Percentiles rank a stretch among this genome's conserved stretches.
Conservation (phyloP, 2,797 vertebrate genomes). For the Eulemur rubriventer region DNA sequence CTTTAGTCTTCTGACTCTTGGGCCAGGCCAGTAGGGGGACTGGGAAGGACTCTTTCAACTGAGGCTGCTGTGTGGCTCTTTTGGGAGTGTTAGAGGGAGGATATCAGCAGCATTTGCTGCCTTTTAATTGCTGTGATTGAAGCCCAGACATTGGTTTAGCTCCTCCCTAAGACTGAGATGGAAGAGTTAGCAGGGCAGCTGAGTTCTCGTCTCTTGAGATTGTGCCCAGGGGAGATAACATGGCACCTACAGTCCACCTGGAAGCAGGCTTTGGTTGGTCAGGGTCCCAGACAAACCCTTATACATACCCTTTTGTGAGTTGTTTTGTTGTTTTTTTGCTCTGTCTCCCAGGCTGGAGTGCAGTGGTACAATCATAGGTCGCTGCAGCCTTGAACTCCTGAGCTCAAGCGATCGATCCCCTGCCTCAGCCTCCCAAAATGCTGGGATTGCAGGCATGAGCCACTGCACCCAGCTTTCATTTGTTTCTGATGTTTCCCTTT, state of each 20-base stretch:
- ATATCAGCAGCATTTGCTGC: neutral
- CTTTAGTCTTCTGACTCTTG: neutral
- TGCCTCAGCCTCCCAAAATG: neutral
- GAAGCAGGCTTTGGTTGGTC: neutral
- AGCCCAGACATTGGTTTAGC: neutral
- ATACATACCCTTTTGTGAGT: neutral
- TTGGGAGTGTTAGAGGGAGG: neutral
- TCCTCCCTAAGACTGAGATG: neutral
- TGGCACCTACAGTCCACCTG: neutral
- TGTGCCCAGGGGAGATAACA: neutral
- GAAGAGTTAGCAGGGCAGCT: neutral
- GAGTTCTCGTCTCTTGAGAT: neutral
- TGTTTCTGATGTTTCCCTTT: neutral
- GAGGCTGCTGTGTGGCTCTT: neutral
- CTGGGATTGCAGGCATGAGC: neutral
- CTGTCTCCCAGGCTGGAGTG: neutral
- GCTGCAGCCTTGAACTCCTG: neutral
- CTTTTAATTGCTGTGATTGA: conserved; percentile 4
- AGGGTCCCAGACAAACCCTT: neutral
- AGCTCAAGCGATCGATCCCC: neutral
- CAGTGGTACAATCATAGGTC: neutral
- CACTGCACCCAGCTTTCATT: neutral
- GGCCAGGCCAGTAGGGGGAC: neutral
- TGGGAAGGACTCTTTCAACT: neutral
- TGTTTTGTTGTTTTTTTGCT: neutral